Conservation (phyloP, 2,797 vertebrate genomes). For the Notolabrus celidotus region DNA sequence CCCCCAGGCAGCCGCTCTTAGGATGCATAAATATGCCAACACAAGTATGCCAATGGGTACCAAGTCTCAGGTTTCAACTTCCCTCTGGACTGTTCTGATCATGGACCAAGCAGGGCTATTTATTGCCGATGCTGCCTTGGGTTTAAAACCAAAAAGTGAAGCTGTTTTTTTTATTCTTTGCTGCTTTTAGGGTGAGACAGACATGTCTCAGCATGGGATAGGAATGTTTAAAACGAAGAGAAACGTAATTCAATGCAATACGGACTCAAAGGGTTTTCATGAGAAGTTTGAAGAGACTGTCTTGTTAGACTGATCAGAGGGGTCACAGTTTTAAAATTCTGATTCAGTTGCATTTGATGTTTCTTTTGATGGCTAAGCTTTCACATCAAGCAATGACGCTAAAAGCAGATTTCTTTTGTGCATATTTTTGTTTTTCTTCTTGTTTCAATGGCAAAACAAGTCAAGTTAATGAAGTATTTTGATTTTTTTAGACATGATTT, state of each 20-base stretch:
- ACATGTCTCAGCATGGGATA: constrained; percentile 30
- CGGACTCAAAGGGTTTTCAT: background rate
- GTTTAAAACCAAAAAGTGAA: constrained; percentile 48
- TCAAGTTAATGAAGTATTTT: no score
- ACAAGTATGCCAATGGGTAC: constrained; percentile 55
- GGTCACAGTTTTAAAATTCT: background rate
- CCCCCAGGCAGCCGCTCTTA: constrained; percentile 62
- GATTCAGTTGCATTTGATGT: background rate
- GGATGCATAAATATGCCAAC: constrained; percentile 55
- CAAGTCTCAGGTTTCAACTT: constrained; percentile 43
- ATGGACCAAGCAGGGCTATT: constrained; percentile 64
- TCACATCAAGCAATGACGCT: no score
- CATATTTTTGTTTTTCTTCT: no score
- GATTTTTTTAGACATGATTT: no score
- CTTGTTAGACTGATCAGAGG: background rate
- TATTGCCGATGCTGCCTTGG: constrained; percentile 45
- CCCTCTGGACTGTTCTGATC: constrained; percentile 48
- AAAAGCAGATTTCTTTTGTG: no score
- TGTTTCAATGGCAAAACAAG: no score
- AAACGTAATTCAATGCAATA: constrained; percentile 8
- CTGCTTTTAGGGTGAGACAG: constrained; percentile 25
- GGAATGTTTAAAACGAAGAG: background rate
- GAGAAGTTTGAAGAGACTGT: background rate
- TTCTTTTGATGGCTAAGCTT: no score
- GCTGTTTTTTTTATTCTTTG: constrained; percentile 58